A percentile compares a stretch with the other conserved stretches of the same genome.
Evolutionary conservation across 2,113 vertebrate species (phyloP).

Genomic region (Eulacestoma nigropectus): DNA sequence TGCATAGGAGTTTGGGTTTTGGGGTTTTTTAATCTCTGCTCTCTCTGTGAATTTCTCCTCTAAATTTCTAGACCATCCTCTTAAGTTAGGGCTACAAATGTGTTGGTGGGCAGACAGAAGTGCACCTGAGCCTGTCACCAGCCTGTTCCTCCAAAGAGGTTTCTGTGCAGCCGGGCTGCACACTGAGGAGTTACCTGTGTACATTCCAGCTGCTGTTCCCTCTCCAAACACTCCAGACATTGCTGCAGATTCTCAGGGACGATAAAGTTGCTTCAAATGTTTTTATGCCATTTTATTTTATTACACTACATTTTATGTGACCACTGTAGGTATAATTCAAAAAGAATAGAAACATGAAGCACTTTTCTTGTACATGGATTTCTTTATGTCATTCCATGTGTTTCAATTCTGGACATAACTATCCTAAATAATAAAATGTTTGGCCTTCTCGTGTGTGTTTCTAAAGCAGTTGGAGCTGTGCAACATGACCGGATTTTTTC

Average conservation of each 20-base stretch:
- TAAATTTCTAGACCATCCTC: not conserved
- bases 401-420: not conserved
- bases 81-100: not conserved
- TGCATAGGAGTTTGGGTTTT: not conserved
- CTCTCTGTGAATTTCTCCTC: not conserved
- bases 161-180: not conserved
- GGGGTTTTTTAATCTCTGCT: not conserved
- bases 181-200: not conserved
- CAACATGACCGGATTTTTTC: not conserved
- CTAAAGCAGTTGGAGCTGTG: not conserved
- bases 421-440: conserved; percentile 13
- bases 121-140: not conserved
- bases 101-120: not conserved
- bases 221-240: not conserved
- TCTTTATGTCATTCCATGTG: not conserved
- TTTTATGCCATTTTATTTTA: not conserved
- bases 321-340: not conserved
- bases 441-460: not conserved
- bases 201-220: not conserved
- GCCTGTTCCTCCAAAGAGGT: not conserved
- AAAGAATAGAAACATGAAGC: not conserved
- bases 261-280: not conserved
- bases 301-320: not conserved
- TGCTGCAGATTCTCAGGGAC: not conserved
- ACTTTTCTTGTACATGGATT: not conserved